Percentiles rank a stretch among this genome's conserved stretches.
Evolutionary conservation across 2,888 invertebrate species (phyloP).

Genomic region (Euclidia mi): DNA sequence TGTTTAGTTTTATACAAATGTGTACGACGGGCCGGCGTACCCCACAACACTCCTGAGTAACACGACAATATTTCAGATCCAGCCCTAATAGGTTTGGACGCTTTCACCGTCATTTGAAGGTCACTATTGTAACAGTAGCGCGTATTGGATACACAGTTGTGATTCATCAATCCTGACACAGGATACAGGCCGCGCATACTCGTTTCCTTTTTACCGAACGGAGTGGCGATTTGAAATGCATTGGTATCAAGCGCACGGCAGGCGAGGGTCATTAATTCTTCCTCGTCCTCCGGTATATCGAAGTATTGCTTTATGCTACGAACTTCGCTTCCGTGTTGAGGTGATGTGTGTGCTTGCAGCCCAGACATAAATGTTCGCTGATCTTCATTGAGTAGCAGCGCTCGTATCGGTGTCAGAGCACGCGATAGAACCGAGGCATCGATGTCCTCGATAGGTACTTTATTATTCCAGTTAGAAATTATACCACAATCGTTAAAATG

Average conservation of each 20-base stretch:
- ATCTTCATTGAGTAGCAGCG: slow-evolving; percentile 77
- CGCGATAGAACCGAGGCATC: slow-evolving; percentile 76
- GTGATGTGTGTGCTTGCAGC: slow-evolving; percentile 87
- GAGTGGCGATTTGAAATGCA: slow-evolving; percentile 91
- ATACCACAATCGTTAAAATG: slow-evolving; percentile 92
- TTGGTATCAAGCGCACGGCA: slow-evolving; percentile 92
- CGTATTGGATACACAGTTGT: slow-evolving; percentile 92
- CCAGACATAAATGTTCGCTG: slow-evolving; percentile 86
- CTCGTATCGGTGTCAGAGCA: slow-evolving; percentile 79
- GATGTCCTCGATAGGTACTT: slow-evolving; percentile 78
- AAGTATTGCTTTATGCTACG: slow-evolving; percentile 85
- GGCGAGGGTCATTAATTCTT: slow-evolving; percentile 89
- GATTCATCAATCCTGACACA: slow-evolving; percentile 92
- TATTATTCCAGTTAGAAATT: slow-evolving; percentile 90
- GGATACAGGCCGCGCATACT: slow-evolving; percentile 92
- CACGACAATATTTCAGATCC: slow-evolving; percentile 92
- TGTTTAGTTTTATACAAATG: slow-evolving; percentile 92
- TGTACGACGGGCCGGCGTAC: slow-evolving; percentile 91
- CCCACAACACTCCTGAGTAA: slow-evolving; percentile 92
- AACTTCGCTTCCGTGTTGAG: slow-evolving; percentile 90
- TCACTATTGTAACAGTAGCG: slow-evolving; percentile 90
- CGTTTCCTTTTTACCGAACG: slow-evolving; percentile 81
- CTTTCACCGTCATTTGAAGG: slow-evolving; percentile 90
- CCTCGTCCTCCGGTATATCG: slow-evolving; percentile 88
- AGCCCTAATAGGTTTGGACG: slow-evolving; percentile 89